Percentiles rank a stretch among this genome's conserved stretches.
Conservation (phyloP, 2,113 vertebrate genomes). For the Psittacara wagleri region DNA sequence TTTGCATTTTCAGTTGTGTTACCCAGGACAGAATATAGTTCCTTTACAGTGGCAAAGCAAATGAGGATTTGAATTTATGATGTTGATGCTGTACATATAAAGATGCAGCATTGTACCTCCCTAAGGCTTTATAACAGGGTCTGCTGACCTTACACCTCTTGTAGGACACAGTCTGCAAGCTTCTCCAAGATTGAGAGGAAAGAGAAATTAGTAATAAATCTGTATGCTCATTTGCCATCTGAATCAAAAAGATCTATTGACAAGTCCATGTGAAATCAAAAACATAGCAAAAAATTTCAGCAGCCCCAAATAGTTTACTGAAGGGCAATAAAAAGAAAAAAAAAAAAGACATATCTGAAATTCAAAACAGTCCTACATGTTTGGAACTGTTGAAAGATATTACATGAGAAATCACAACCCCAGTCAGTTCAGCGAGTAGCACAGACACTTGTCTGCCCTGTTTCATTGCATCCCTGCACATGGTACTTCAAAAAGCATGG, state of each 20-base stretch:
- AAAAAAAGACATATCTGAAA: background rate
- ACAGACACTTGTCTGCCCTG: background rate
- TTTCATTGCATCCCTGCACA: background rate
- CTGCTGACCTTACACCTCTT: background rate
- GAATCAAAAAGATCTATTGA: background rate
- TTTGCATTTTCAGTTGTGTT: background rate
- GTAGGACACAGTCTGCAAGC: background rate
- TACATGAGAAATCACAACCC: background rate
- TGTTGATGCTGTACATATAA: background rate
- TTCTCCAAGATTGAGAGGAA: background rate
- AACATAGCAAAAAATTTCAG: background rate
- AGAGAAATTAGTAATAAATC: background rate
- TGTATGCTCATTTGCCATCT: background rate
- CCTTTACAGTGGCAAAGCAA: background rate
- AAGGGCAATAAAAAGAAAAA: background rate
- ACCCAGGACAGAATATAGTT: background rate
- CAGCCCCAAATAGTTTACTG: background rate
- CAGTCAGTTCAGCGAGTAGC: background rate
- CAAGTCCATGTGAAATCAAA: background rate
- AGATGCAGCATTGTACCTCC: background rate
- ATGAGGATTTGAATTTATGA: background rate
- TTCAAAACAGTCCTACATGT: background rate
- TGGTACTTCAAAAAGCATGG: slow-evolving; percentile 25
- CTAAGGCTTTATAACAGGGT: background rate
- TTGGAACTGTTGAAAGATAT: background rate